Conservation (phyloP, 2,888 invertebrate species). For the Agriopis leucophaearia region DNA sequence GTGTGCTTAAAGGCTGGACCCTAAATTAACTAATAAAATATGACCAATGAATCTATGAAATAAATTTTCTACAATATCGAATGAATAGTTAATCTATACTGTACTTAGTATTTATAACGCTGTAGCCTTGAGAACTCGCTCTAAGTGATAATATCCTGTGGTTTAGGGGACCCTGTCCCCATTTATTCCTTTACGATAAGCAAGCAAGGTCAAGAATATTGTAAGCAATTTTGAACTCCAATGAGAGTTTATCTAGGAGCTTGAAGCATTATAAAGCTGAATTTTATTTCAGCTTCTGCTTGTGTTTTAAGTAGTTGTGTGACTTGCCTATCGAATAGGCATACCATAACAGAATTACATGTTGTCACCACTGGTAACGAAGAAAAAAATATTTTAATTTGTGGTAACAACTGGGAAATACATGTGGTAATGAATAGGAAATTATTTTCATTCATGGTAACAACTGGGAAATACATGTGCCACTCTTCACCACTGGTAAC, state of each 20-base stretch:
- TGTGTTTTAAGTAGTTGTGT: no score
- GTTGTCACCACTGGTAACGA: no score
- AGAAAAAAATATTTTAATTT: no score
- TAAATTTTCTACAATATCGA: neutral
- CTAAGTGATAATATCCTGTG: slow-evolving; percentile 34
- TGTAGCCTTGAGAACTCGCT: slow-evolving; percentile 1
- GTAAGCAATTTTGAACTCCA: slow-evolving; percentile 4
- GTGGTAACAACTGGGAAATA: no score
- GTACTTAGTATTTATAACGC: slow-evolving; percentile 20
- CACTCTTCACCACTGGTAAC: no score
- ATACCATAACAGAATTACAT: no score
- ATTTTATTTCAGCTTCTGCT: no score
- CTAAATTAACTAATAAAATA: neutral
- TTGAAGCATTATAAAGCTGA: no score
- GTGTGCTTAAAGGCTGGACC: slow-evolving; percentile 10
- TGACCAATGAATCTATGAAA: slow-evolving; percentile 23
- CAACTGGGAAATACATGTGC: no score
- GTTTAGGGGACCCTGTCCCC: slow-evolving; percentile 21
- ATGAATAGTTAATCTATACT: neutral
- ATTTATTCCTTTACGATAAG: slow-evolving; percentile 8
- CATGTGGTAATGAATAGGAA: no score
- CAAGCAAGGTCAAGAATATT: slow-evolving; percentile 5
- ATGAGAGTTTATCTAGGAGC: neutral
- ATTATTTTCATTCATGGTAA: no score
- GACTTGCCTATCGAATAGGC: no score